Evolutionary conservation across 2,113 vertebrate species (phyloP).

Genomic region (Oreocharis arfaki): DNA sequence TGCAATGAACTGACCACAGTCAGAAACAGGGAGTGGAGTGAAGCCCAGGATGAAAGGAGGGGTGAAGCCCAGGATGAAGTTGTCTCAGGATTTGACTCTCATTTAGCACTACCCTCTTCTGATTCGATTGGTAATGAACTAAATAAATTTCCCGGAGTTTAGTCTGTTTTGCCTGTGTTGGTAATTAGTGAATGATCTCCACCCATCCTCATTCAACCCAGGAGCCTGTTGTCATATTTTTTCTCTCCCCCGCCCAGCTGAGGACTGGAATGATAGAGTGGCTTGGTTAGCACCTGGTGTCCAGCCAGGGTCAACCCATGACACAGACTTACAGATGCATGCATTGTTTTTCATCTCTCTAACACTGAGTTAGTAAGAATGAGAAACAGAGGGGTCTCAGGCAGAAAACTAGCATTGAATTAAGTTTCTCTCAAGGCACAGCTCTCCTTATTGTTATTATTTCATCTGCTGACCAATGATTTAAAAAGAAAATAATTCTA

Average conservation of each 20-base stretch:
- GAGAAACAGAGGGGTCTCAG: not conserved
- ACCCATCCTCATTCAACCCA: not conserved
- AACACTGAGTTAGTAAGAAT: not conserved
- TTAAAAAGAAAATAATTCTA: not conserved
- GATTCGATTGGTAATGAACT: not conserved
- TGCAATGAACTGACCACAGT: fast-evolving
- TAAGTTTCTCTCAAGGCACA: not conserved
- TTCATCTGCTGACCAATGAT: not conserved
- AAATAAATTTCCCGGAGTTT: not conserved
- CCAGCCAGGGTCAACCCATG: not conserved
- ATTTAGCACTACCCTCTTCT: not conserved
- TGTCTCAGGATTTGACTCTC: not conserved
- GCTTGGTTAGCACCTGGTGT: not conserved
- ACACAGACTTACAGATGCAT: not conserved
- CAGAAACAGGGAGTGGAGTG: not conserved
- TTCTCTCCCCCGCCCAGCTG: not conserved
- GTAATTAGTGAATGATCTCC: not conserved
- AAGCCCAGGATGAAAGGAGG: not conserved
- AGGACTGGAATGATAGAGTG: not conserved
- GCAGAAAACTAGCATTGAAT: not conserved
- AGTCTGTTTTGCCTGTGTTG: not conserved
- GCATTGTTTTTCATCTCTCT: not conserved
- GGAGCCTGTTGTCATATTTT: fast-evolving
- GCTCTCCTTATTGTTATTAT: not conserved
- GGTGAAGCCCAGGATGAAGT: fast-evolving